Evolutionary conservation across 2,797 vertebrate genomes (phyloP), one percentile per base, ranked within the genome.

Genomic region (Anguilla marmorata): DNA sequence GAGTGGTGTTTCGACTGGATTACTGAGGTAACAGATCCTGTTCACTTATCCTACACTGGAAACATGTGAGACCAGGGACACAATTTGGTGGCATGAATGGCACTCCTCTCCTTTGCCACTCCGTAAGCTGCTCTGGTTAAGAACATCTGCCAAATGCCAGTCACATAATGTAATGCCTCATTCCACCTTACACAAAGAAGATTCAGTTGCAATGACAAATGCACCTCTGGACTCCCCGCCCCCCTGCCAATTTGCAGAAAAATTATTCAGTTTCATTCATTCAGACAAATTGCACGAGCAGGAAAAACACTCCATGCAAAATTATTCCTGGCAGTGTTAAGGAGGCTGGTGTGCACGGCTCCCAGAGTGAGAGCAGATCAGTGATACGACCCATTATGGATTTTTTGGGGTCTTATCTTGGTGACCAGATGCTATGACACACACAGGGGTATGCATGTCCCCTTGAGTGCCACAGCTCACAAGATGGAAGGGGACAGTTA

Each of bases 391-490:
- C 41, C 14, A 85, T 79, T 37, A 1, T 48, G 24, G 79, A 27
- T 89, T 91, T 93, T 91, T 89, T 88, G 91, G 88, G 92, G 90
- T 92, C 92, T 85, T 89, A 91, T 89, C 93, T 91, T 91, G 90
- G 88, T 92, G 93, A 93, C 88, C 92, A 92, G 88, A 87, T 87
- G 89, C 92, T 89, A 56, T 94, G 93, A 93, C 92, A 91, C 16
- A 74, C 84, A 89, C 89, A 86, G 60, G 80, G 88, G 90, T 91
- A 58, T 90, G 86, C 76, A 52, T 1, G 48, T 85, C 92, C 90
- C 88, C 66, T 66, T 93, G 92, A 92, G 93, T 74, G 58, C 87
- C 89, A 89, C 88, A 90, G 90, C 56, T 58, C 16, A 89, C 90
- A 88, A 79, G 88, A 88, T 41, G 89, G 88, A 90, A 88, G 24